Base-by-base conservation (phyloP, 2,113 vertebrate species). In the Danionella cerebrum region DNA sequence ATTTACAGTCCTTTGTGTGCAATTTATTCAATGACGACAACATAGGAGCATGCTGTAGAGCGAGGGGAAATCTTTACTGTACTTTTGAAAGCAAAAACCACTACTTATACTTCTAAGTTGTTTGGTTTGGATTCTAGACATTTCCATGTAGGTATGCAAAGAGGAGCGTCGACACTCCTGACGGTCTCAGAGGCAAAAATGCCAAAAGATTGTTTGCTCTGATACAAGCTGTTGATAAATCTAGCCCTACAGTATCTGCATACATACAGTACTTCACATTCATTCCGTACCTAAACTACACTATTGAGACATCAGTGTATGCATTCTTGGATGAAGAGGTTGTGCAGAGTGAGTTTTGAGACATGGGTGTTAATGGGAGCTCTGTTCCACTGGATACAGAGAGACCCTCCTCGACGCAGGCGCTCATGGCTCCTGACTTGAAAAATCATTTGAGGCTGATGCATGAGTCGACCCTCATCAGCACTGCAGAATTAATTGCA, bases 401-500 rank as follows among this genome's bases (percentile, higher is more conserved):
- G 5, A 59, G 53, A 66, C 14, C 48, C 38, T 62, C 22, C 36
- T 1, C 35, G 6, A 12, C 45, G 52, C 13, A 31, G n/a, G 19
- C 7, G 0, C 44, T 50, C 31, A 21, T 21, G 53, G 21, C 6
- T 9, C 21, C 16, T 60, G 39, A 51, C 57, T 22, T 59, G 44
- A 59, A 69, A 69, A 60, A 38, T 41, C 24, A 52, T 60, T 9
- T 22, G 38, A 63, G 13, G 31, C 22, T 3, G 38, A 24, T 0
- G 44, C 47, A 52, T 51, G 27, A 16, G 24, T n/a, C 21, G 27
- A 42, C 67, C 74, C 63, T 84, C 78, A 70, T 79, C 70, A 68
- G 78, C 78, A 70, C 77, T 76, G 80, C 80, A 86, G 85, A 85
- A 84, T 82, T 70, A 81, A 84, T 86, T 39, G 42, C 2, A 2